Base-by-base conservation (phyloP, 2,113 vertebrate genomes). In the Isichthys henryi region DNA sequence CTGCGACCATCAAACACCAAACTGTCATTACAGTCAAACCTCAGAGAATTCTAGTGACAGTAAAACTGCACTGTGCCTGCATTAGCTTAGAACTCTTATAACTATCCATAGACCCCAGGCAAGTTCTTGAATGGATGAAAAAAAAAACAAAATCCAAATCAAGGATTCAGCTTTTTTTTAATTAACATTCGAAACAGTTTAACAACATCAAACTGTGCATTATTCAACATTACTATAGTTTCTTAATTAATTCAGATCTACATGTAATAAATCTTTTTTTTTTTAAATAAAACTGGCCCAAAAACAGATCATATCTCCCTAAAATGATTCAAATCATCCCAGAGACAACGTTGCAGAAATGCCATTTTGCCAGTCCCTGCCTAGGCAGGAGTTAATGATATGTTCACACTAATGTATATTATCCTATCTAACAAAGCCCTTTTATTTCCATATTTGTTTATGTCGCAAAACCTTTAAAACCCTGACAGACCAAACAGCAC, bases 161-260 rank as follows among this genome's bases (percentile, higher is more conserved):
- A 82, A 58, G 87, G 53, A 80, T 87, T 87, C 31, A 74, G 27
- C 46, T 35, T 56, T 88, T 91, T 91, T 92, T 95, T 95, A 93
- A 95, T 95, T 95, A 93, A 94, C 93, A 91, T 90, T 92, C 94
- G 91, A 83, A 95, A 93, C 92, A 94, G 92, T 95, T 92, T 92
- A 95, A 93, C 89, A 95, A 96, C 96, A 97, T 95, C 95, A 95
- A 96, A 95, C 94, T 96, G 95, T 96, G 96, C 91, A 94, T 94
- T 95, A 95, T 93, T 96, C 94, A 95, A 96, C 95, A 94, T 91
- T 94, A 95, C 94, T 93, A 93, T 39, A 89, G 70, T 94, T 94
- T 94, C 85, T 90, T 92, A 93, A 94, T 92, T 91, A 95, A 96
- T 93, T 96, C 94, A 95, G 95, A 96, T 95, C 94, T 93, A 95